Percentiles rank a stretch among this genome's conserved stretches.
These are phyloP conservation scores for Bombus balteatus DNA, from an alignment of 1,140 invertebrate species.

Conservation along the genomic window DNA sequence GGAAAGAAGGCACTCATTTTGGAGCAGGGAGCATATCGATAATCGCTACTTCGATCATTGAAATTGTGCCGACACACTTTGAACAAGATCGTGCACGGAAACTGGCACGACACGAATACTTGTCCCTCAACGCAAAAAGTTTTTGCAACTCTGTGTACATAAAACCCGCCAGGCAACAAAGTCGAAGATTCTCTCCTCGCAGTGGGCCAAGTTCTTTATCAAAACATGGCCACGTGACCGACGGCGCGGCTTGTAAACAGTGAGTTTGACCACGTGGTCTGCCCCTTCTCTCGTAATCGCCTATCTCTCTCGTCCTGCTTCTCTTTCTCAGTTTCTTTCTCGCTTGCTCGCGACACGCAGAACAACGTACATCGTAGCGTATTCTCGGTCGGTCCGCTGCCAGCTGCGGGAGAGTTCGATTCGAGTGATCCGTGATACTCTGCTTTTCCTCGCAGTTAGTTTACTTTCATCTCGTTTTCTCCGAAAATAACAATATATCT, in stretches of 20 bases:
- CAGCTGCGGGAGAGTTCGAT: slow-evolving; percentile 60
- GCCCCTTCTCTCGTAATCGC: slow-evolving; percentile 64
- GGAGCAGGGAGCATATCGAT: neutral
- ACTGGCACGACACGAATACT: neutral
- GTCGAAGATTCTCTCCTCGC: slow-evolving; percentile 37
- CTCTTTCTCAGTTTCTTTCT: slow-evolving; percentile 19
- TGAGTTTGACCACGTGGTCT: slow-evolving; percentile 78
- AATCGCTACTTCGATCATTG: neutral
- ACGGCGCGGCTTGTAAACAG: slow-evolving; percentile 78
- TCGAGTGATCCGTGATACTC: slow-evolving; percentile 41
- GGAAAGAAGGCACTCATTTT: neutral
- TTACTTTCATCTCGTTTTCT: neutral
- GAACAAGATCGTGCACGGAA: neutral
- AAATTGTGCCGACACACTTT: neutral
- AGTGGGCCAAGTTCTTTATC: slow-evolving; percentile 68
- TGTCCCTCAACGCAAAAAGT: neutral
- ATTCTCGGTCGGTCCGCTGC: slow-evolving; percentile 62
- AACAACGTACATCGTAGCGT: slow-evolving; percentile 53
- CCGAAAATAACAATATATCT: neutral
- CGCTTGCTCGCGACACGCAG: slow-evolving; percentile 55
- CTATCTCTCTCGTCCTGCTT: slow-evolving; percentile 8
- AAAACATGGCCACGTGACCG: slow-evolving; percentile 78
- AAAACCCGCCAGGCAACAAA: slow-evolving; percentile 10
- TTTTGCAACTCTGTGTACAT: neutral
- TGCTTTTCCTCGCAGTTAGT: neutral